phyloP scores from a whole-genome alignment of 2,888 invertebrate species.

The Eutolmus rufibarbis region DNA sequence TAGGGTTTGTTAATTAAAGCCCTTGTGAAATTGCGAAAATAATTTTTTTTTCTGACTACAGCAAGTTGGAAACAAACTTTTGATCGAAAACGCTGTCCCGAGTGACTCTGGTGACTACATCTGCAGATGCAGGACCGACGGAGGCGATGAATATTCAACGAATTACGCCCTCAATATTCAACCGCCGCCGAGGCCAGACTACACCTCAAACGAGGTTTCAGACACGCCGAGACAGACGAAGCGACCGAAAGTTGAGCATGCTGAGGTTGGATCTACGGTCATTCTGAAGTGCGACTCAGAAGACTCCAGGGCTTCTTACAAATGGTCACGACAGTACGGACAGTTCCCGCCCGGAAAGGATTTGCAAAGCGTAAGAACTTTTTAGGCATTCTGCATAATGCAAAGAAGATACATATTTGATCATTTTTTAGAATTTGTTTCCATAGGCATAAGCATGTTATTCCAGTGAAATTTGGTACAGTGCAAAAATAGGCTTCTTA shows the following conservation, averaged over 20 bases:
- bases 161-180: conserved; percentile 64
- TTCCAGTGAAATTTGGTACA: too few relatives aligned
- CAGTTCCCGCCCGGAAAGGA: conserved; percentile 57
- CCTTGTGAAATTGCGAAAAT: neutral
- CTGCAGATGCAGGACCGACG: conserved; percentile 71
- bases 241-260: conserved; percentile 58
- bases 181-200: neutral
- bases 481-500: too few relatives aligned
- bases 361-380: conserved; percentile 53
- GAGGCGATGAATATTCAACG: conserved; percentile 65
- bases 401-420: too few relatives aligned
- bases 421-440: too few relatives aligned
- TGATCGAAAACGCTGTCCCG: conserved; percentile 77
- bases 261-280: conserved; percentile 68
- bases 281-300: conserved; percentile 71
- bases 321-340: conserved; percentile 61
- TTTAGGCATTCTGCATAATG: too few relatives aligned
- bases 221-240: conserved; percentile 52
- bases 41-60: conserved; percentile 45
- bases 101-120: conserved; percentile 88
- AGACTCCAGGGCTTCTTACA: conserved; percentile 52
- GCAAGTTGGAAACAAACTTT: conserved; percentile 62
- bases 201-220: neutral
- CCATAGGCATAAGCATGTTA: too few relatives aligned
- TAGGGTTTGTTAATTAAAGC: conserved; percentile 52